These are phyloP conservation scores for Paragorgia papillata DNA, from an alignment of 92 coral and sea anemone genomes.

Conservation along the genomic window DNA sequence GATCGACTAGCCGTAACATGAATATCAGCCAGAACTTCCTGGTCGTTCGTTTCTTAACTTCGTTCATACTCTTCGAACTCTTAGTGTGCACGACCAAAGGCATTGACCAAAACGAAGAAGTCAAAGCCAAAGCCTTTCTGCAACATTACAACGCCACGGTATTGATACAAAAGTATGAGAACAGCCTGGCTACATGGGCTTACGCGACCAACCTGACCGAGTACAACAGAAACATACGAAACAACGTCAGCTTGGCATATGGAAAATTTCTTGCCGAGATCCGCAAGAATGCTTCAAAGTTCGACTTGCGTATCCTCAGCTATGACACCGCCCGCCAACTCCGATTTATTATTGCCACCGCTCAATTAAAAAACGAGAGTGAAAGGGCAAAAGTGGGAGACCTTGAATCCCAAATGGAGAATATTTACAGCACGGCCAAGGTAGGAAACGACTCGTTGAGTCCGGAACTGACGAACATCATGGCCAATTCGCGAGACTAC, in stretches of 20 bases:
- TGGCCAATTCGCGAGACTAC: conserved; percentile 60
- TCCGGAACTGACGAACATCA: conserved; percentile 64
- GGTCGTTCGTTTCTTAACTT: neutral
- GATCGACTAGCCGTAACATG: too few relatives aligned
- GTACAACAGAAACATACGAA: conserved; percentile 51
- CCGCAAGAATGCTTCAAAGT: conserved; percentile 67
- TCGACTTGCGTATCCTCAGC: conserved; percentile 60
- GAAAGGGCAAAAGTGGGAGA: conserved; percentile 51
- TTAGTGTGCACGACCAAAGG: neutral
- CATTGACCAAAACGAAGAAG: conserved; percentile 23
- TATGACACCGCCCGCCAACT: conserved; percentile 75
- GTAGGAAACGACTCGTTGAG: conserved; percentile 63
- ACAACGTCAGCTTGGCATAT: conserved; percentile 55
- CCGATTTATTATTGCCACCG: conserved; percentile 57
- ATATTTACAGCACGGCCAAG: conserved; percentile 68
- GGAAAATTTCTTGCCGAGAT: conserved; percentile 56
- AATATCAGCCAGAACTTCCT: neutral
- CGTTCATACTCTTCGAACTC: neutral
- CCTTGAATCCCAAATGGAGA: conserved; percentile 55
- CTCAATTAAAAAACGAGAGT: conserved; percentile 54
- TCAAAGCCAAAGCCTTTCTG: conserved; percentile 59
- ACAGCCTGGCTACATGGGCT: conserved; percentile 59
- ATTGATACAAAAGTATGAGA: conserved; percentile 31
- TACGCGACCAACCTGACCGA: conserved; percentile 74
- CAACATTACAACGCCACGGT: conserved; percentile 51